Conservation (phyloP, 2,797 vertebrate genomes). For the Thripadectes ignobilis region DNA sequence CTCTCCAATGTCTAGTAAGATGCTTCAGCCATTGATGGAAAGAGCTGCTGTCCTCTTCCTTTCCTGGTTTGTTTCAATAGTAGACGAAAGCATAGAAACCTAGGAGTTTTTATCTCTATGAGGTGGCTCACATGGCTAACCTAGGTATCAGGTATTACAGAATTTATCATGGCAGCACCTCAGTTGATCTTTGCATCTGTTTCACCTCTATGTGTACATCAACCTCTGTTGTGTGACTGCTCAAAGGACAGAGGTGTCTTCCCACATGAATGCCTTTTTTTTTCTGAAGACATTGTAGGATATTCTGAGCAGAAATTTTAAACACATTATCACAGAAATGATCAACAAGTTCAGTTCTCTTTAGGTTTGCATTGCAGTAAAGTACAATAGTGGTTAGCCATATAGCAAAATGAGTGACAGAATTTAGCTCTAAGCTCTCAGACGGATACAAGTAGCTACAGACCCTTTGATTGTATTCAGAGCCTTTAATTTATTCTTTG, state of each 20-base stretch:
- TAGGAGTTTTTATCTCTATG: background rate
- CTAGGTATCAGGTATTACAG: background rate
- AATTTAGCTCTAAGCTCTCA: background rate
- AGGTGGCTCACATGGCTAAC: background rate
- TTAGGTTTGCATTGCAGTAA: background rate
- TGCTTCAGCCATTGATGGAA: background rate
- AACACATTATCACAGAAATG: background rate
- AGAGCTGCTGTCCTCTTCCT: background rate
- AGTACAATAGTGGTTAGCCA: background rate
- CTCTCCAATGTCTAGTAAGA: background rate
- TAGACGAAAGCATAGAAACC: background rate
- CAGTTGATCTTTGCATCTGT: background rate
- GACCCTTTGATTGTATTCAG: background rate
- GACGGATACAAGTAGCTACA: background rate
- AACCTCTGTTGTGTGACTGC: background rate
- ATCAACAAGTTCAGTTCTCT: background rate
- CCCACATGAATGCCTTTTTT: background rate
- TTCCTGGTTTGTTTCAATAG: background rate
- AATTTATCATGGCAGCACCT: background rate
- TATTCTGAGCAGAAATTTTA: background rate
- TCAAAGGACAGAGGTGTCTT: background rate
- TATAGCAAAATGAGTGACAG: background rate
- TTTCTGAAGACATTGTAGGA: background rate
- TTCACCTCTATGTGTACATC: background rate
- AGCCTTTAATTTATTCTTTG: background rate